Base-by-base conservation (phyloP, 1,140 invertebrate genomes). In the Eurosta solidaginis region DNA sequence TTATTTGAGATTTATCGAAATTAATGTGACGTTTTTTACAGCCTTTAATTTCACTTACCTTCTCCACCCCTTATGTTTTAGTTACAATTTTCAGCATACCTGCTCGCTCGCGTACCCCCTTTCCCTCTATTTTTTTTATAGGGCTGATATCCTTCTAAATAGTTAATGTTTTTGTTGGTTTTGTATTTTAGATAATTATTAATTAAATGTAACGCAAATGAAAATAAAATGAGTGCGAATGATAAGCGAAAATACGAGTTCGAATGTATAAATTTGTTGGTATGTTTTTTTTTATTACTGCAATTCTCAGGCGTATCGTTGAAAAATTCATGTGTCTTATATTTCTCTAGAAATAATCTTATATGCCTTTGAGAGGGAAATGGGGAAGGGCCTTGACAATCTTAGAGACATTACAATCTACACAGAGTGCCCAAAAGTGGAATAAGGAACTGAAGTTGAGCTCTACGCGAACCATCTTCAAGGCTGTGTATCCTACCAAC, bases 171-270 rank as follows among this genome's bases (percentile, higher is more conserved):
- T 54, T 54, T 54, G 17, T 29, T 68, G 33, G 5, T 68, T 33
- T 68, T 68, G 33, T 33, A n/a, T n/a, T n/a, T n/a, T n/a, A 40
- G 59, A 68, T 68, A 68, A 68, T 68, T 68, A 68, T 68, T 68
- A 68, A 68, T 68, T 68, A 68, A 68, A 68, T 40, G 36, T 68
- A 68, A 40, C 40, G 59, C 59, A 68, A 68, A 68, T 68, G 54
- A 63, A 63, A 63, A 63, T 63, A 33, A 68, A 68, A 68, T 68
- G 59, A 68, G 40, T 68, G 20, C 36, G 40, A 68, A 68, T 68
- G 59, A 68, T 68, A 68, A 68, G 33, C 59, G 33, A 40, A 68
- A 68, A 68, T 68, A 9, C 33, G 33, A 40, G 59, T 68, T 68
- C 40, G 40, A 68, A 33, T 36, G 59, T 7, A 68, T 40, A 68